These are phyloP conservation scores for Drosophila parabipectinata DNA, from an alignment of 1,140 invertebrate genomes.

Conservation along the genomic window DNA sequence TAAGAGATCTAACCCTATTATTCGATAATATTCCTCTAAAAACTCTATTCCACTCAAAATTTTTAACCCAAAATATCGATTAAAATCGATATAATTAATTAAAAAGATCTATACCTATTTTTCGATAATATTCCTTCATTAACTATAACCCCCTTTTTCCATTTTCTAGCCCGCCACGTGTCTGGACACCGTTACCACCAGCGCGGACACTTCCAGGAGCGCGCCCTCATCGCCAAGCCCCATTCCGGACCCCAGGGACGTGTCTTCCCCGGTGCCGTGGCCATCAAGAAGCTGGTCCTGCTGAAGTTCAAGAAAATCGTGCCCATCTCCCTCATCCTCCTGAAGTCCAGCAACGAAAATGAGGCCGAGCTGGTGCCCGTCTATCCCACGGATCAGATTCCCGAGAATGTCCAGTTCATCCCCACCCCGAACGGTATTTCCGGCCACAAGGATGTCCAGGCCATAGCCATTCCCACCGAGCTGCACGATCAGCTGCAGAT, in stretches of 20 bases:
- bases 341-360: constrained; percentile 75
- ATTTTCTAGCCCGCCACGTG: constrained; percentile 56
- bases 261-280: constrained; percentile 76
- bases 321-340: constrained; percentile 75
- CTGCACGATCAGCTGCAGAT: constrained; percentile 77
- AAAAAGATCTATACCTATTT: too few relatives aligned
- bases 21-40: too few relatives aligned
- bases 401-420: constrained; percentile 78
- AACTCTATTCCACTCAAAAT: too few relatives aligned
- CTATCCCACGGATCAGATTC: constrained; percentile 78
- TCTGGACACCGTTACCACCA: constrained; percentile 48
- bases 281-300: constrained; percentile 79
- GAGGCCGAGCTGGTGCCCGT: constrained; percentile 79
- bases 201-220: constrained; percentile 30
- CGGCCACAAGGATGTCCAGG: constrained; percentile 79
- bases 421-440: constrained; percentile 80
- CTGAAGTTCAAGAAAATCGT: constrained; percentile 82
- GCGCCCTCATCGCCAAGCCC: constrained; percentile 58
- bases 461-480: constrained; percentile 77
- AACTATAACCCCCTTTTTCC: too few relatives aligned
- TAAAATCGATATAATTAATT: too few relatives aligned
- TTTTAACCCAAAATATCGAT: too few relatives aligned
- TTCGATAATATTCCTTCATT: too few relatives aligned
- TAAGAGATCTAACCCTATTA: neutral
- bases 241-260: constrained; percentile 59